phyloP scores from a whole-genome alignment of 2,797 vertebrate species.

The Decapterus maruadsi region DNA sequence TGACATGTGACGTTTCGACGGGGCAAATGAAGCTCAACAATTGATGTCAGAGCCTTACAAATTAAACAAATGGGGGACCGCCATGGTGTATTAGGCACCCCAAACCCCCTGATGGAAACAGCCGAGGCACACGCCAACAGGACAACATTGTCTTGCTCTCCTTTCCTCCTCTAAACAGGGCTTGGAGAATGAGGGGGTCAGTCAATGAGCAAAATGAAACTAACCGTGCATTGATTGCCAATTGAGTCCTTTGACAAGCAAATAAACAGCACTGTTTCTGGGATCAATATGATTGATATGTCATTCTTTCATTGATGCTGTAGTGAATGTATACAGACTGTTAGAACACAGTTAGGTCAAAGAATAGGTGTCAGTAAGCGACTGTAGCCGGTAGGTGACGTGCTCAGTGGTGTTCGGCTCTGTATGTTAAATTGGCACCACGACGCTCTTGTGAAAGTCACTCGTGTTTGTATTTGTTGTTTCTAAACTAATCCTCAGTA shows the following conservation, averaged over 20 bases:
- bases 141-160: conserved; percentile 78
- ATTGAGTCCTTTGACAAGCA: conserved; percentile 79
- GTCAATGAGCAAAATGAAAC: conserved; percentile 77
- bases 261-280: conserved; percentile 78
- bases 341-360: conserved; percentile 51
- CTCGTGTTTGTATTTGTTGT: not conserved
- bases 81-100: conserved; percentile 88
- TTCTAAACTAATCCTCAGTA: not conserved
- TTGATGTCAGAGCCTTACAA: conserved; percentile 90
- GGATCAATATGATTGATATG: conserved; percentile 75
- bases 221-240: conserved; percentile 78
- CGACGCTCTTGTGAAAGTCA: not conserved
- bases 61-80: conserved; percentile 89
- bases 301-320: conserved; percentile 52
- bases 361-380: conserved; percentile 50
- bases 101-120: conserved; percentile 85
- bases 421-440: not conserved
- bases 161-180: conserved; percentile 68
- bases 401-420: not conserved
- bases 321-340: conserved; percentile 46
- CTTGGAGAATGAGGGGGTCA: conserved; percentile 40
- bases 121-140: conserved; percentile 82
- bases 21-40: conserved; percentile 90
- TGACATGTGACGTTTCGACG: conserved; percentile 88
- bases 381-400: conserved; percentile 33